These are phyloP conservation scores for Trialeurodes vaporariorum DNA, from an alignment of 1,140 invertebrate species.

Conservation along the genomic window DNA sequence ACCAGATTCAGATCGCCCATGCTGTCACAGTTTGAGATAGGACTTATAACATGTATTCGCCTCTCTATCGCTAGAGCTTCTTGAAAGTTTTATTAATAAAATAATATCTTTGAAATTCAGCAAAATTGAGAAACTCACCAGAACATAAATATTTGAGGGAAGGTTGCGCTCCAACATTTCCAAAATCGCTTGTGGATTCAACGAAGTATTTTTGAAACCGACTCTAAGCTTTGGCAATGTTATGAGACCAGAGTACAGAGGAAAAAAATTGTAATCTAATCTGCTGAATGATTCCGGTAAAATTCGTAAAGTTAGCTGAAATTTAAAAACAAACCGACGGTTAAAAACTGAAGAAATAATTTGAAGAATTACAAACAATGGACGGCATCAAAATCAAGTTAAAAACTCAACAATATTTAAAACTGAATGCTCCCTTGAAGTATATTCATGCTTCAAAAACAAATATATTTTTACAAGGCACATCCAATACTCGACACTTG, in stretches of 20 bases:
- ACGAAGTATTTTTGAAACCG: constrained; percentile 37
- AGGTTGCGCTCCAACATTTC: constrained; percentile 41
- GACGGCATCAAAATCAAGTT: background rate
- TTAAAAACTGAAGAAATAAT: constrained; percentile 3
- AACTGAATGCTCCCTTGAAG: no score
- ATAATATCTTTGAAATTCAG: no score
- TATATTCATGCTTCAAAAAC: no score
- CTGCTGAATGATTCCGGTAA: constrained; percentile 46
- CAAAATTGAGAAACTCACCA: no score
- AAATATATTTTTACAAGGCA: no score
- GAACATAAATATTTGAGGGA: constrained; percentile 46
- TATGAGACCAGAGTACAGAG: constrained; percentile 54
- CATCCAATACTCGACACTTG: no score
- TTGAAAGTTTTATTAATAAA: no score
- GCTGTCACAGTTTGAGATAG: no score
- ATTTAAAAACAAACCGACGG: constrained; percentile 19
- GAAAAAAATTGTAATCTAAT: constrained; percentile 59
- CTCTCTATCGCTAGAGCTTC: no score
- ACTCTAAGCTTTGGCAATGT: constrained; percentile 51
- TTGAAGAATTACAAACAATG: background rate
- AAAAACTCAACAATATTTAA: no score
- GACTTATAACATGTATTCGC: no score
- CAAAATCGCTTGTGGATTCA: constrained; percentile 36
- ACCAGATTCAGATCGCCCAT: no score
- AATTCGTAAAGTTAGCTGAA: constrained; percentile 48